Evolutionary conservation across 2,797 vertebrate genomes (phyloP).

Genomic region (Melanotaenia pygmaea): DNA sequence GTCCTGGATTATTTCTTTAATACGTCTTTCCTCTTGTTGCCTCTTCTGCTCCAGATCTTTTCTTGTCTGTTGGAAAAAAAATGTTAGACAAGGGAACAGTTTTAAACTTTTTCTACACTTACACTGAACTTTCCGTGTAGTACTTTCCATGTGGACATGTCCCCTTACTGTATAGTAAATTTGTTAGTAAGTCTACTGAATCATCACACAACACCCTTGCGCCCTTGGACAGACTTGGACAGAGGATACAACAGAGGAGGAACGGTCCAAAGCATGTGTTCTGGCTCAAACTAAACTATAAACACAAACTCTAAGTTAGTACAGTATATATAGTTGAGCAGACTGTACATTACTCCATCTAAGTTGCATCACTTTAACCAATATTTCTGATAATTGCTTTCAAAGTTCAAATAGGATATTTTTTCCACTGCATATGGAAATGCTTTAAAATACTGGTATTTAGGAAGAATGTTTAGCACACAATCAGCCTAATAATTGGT

Average conservation of each 20-base stretch:
- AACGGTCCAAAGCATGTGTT: neutral
- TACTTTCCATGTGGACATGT: too few species aligned
- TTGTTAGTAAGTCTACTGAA: too few species aligned
- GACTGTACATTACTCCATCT: neutral
- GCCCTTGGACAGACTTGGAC: neutral
- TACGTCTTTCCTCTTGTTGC: constrained; percentile 83
- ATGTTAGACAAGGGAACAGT: too few species aligned
- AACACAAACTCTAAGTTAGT: neutral
- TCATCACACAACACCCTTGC: neutral
- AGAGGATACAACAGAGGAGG: neutral
- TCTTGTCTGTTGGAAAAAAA: constrained; percentile 78
- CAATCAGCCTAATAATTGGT: neutral
- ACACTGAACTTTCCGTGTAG: too few species aligned
- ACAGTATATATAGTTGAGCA: constrained; percentile 3
- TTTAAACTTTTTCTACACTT: too few species aligned
- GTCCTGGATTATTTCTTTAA: constrained; percentile 74
- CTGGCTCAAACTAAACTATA: neutral
- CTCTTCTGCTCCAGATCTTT: constrained; percentile 86
- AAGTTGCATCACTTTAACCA: neutral
- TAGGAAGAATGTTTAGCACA: neutral
- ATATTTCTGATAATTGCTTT: neutral
- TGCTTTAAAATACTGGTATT: neutral
- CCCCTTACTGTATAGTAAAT: too few species aligned
- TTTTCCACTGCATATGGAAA: neutral
- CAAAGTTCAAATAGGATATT: constrained; percentile 4